phyloP scores from a whole-genome alignment of 92 coral and sea anemone species.

The Porites lobata region DNA sequence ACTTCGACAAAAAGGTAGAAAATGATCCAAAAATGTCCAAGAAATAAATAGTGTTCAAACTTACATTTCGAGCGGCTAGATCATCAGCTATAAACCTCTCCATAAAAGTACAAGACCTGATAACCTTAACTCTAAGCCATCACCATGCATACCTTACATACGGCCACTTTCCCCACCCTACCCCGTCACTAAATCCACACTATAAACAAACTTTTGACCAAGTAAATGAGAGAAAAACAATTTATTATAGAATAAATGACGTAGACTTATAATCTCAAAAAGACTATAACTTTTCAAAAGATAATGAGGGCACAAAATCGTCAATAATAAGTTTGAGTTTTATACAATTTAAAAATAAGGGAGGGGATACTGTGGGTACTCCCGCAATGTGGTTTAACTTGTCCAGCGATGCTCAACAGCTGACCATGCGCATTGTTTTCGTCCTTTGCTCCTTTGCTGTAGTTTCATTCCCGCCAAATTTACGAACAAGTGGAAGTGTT shows the following conservation, averaged over 20 bases:
- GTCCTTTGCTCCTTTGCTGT: not conserved
- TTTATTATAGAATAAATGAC: not conserved
- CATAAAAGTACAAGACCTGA: constrained; percentile 6
- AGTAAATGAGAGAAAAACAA: not conserved
- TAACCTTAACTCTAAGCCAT: too few relatives aligned
- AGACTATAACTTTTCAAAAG: too few relatives aligned
- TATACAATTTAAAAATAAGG: not conserved
- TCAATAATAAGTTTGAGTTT: not conserved
- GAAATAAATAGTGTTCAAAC: not conserved
- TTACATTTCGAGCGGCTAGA: constrained; percentile 76
- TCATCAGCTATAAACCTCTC: constrained; percentile 65
- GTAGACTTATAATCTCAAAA: not conserved
- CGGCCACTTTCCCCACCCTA: not conserved
- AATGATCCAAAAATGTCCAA: not conserved
- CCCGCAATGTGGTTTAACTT: not conserved
- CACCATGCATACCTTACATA: too few relatives aligned
- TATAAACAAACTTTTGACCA: not conserved
- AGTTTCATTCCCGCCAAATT: constrained; percentile 37
- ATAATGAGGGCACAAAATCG: too few relatives aligned
- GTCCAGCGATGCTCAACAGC: not conserved
- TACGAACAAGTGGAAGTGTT: not conserved
- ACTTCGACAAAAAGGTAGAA: not conserved
- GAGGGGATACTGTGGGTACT: not conserved
- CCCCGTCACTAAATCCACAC: not conserved
- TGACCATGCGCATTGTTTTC: constrained; percentile 14